Percentiles rank a stretch among this genome's conserved stretches.
Evolutionary conservation across 2,888 invertebrate genomes (phyloP).

Genomic region (Luperina nickerlii): DNA sequence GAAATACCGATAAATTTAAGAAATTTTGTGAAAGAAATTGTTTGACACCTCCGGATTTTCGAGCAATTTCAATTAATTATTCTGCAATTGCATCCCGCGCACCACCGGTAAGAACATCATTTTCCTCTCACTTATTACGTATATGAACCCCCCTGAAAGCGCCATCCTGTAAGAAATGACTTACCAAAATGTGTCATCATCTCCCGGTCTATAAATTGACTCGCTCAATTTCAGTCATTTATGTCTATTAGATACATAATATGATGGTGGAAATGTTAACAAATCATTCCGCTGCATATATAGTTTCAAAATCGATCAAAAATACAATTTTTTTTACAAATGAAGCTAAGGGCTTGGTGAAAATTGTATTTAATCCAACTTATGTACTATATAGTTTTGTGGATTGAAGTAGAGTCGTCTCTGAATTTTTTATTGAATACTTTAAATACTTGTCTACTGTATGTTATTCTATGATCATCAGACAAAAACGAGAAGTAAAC

Average conservation of each 20-base stretch:
- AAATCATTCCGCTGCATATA: slow-evolving; percentile 8
- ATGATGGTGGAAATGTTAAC: slow-evolving; percentile 15
- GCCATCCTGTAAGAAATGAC: too few species aligned
- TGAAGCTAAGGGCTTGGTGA: background rate
- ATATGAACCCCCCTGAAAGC: too few species aligned
- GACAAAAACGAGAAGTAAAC: background rate
- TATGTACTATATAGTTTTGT: background rate
- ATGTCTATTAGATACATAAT: slow-evolving; percentile 25
- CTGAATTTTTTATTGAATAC: background rate
- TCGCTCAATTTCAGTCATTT: slow-evolving; percentile 43
- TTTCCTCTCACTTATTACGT: too few species aligned
- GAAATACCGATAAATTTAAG: too few species aligned
- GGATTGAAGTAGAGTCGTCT: slow-evolving; percentile 1
- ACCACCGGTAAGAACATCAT: too few species aligned
- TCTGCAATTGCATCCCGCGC: too few species aligned
- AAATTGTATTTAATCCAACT: background rate
- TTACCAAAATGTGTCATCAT: too few species aligned
- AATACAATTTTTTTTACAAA: background rate
- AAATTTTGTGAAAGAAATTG: too few species aligned
- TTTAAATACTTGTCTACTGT: background rate
- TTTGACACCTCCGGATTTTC: too few species aligned
- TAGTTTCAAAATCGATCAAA: background rate
- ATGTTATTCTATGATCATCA: background rate
- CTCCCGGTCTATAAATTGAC: too few species aligned
- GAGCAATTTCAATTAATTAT: too few species aligned